phyloP scores from a whole-genome alignment of 2,888 invertebrate genomes.

The Drosophila glabriapex region DNA sequence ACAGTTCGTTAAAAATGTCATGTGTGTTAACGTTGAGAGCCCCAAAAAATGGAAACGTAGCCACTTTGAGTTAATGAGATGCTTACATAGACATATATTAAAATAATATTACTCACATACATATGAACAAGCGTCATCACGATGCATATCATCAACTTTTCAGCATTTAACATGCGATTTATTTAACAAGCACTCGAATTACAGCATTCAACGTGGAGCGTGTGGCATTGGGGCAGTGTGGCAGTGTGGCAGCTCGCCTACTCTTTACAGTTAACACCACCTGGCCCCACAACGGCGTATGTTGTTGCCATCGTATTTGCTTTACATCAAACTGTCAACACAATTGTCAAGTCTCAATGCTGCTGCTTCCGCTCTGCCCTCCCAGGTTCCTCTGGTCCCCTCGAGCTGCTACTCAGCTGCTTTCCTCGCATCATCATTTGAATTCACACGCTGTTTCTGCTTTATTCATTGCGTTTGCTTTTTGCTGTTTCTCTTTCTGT shows the following conservation, averaged over 20 bases:
- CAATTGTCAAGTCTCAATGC: slow-evolving; percentile 60
- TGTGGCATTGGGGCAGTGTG: background rate
- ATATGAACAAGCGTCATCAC: background rate
- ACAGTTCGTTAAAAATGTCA: slow-evolving; percentile 13
- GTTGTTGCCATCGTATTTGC: slow-evolving; percentile 19
- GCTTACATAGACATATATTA: slow-evolving; percentile 10
- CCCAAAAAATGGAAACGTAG: slow-evolving; percentile 1
- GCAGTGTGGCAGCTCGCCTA: slow-evolving; percentile 16
- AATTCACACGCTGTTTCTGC: slow-evolving; percentile 50
- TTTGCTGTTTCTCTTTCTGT: background rate
- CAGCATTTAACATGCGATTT: slow-evolving; percentile 55
- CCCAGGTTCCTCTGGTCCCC: background rate
- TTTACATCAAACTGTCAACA: slow-evolving; percentile 59
- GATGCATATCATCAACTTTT: slow-evolving; percentile 53
- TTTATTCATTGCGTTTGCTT: slow-evolving; percentile 12
- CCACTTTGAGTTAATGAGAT: slow-evolving; percentile 33
- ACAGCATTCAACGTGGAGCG: slow-evolving; percentile 35
- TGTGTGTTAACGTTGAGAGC: slow-evolving; percentile 15
- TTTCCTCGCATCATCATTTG: slow-evolving; percentile 48
- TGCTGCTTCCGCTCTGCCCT: slow-evolving; percentile 22
- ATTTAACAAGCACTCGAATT: slow-evolving; percentile 63
- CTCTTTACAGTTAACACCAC: slow-evolving; percentile 2
- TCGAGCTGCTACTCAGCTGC: slow-evolving; percentile 15
- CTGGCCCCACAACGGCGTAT: background rate
- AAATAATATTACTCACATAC: background rate